These are phyloP conservation scores for Apoda limacodes DNA, from an alignment of 2,888 invertebrate genomes.

Conservation along the genomic window DNA sequence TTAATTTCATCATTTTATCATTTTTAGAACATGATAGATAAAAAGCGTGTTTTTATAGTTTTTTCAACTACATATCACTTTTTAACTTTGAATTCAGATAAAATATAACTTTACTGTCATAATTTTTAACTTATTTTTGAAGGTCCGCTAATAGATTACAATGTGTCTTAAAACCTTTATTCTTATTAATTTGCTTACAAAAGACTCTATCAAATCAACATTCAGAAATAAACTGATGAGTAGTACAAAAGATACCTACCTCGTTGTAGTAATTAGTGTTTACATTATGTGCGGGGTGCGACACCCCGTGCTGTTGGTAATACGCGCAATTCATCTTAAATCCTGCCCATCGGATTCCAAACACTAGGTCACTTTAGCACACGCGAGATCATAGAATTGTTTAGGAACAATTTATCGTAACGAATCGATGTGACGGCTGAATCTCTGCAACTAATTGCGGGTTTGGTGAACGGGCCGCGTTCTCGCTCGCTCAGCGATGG, in stretches of 20 bases:
- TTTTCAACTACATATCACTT: no score
- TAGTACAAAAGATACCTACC: slow-evolving; percentile 36
- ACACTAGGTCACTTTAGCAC: slow-evolving; percentile 29
- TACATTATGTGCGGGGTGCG: slow-evolving; percentile 56
- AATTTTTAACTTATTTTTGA: no score
- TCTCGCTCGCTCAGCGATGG: slow-evolving; percentile 43
- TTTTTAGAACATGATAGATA: no score
- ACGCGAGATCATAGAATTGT: slow-evolving; percentile 44
- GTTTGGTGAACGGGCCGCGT: slow-evolving; percentile 32
- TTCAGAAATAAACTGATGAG: no score
- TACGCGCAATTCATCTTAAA: slow-evolving; percentile 68
- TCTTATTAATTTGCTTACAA: no score
- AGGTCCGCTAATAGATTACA: no score
- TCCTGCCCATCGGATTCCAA: slow-evolving; percentile 42
- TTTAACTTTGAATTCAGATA: no score
- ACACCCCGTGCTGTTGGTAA: slow-evolving; percentile 57
- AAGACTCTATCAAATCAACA: no score
- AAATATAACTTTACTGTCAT: no score
- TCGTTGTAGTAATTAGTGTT: slow-evolving; percentile 60
- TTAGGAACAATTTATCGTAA: slow-evolving; percentile 61
- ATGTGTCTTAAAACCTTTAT: no score
- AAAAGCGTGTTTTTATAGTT: no score
- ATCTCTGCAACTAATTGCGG: slow-evolving; percentile 69
- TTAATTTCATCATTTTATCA: no score
- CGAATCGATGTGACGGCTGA: slow-evolving; percentile 68